phyloP scores from a whole-genome alignment of 2,113 vertebrate genomes.

The Maylandia zebra region DNA sequence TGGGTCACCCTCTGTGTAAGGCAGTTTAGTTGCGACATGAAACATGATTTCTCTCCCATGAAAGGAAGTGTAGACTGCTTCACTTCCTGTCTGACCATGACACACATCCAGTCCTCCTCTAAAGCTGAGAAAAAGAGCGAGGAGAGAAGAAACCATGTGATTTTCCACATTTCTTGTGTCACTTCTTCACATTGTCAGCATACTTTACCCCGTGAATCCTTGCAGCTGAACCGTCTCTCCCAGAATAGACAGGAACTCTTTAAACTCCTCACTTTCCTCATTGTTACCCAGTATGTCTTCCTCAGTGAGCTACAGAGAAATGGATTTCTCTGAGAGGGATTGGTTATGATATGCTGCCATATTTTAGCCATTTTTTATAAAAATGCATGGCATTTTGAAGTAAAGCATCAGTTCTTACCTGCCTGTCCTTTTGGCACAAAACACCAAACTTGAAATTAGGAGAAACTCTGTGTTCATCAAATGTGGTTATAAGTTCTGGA shows the following conservation, averaged over 20 bases:
- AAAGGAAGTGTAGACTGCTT: conserved; percentile 84
- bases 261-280: conserved; percentile 80
- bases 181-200: background rate
- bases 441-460: conserved; percentile 76
- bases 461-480: conserved; percentile 75
- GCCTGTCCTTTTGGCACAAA: conserved; percentile 70
- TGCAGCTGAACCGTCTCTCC: conserved; percentile 80
- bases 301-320: conserved; percentile 75
- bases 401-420: conserved; percentile 44
- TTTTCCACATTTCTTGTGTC: background rate
- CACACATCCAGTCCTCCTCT: conserved; percentile 86
- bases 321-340: background rate
- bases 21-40: conserved; percentile 86
- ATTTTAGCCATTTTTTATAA: background rate
- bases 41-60: conserved; percentile 87
- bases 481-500: conserved; percentile 69
- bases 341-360: background rate
- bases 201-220: conserved; percentile 78
- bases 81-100: conserved; percentile 83
- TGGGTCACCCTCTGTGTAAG: conserved; percentile 83
- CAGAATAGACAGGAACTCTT: conserved; percentile 81
- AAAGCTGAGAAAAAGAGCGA: conserved; percentile 66
- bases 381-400: background rate
- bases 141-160: background rate
- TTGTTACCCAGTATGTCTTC: conserved; percentile 85